Base-by-base conservation (phyloP, 1,140 invertebrate genomes). In the Drosophila teissieri region DNA sequence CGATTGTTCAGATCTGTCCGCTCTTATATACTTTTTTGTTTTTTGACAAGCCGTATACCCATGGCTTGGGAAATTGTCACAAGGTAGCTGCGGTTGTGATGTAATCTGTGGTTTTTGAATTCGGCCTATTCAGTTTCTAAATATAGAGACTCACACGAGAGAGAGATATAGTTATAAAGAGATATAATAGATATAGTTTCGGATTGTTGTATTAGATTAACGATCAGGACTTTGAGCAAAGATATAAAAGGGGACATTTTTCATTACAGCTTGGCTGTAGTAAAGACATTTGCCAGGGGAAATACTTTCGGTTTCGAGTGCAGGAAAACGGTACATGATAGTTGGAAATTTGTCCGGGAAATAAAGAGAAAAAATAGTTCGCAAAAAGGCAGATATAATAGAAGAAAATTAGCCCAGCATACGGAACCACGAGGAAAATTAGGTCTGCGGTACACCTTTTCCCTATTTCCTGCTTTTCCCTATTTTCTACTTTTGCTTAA, bases 371-470 rank as follows among this genome's bases (percentile, higher is more conserved):
- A 34, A 53, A 40, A 22, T 54, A 22, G 15, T 51, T 11, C 27
- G 68, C 45, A 24, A 63, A 63, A 22, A 42, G 37, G 54, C 54
- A 63, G 60, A 63, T 42, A 63, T 22, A 73, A 79, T 64, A 74
- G 76, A 80, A 60, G 60, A 61, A 85, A 84, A 84, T 75, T 37
- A 73, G 63, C 56, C 46, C 67, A 46, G 57, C 42, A 73, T 55
- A 84, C 81, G 81, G 78, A 85, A 85, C 81, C 62, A 55, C 63
- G 49, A 58, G 63, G 51, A 68, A 62, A 78, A 62, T 55, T 60
- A 68, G 61, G 61, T 68, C 70, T 67, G 56, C 63, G 74, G 63
- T 73, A 51, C 48, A 58, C 53, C 10, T 15, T 27, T n/a, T 19
- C n/a, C 51, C 12, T 36, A 24, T 19, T 39, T 36, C 12, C 31